Conservation (phyloP, 1,140 invertebrate genomes). For the Laupala kohalensis region DNA sequence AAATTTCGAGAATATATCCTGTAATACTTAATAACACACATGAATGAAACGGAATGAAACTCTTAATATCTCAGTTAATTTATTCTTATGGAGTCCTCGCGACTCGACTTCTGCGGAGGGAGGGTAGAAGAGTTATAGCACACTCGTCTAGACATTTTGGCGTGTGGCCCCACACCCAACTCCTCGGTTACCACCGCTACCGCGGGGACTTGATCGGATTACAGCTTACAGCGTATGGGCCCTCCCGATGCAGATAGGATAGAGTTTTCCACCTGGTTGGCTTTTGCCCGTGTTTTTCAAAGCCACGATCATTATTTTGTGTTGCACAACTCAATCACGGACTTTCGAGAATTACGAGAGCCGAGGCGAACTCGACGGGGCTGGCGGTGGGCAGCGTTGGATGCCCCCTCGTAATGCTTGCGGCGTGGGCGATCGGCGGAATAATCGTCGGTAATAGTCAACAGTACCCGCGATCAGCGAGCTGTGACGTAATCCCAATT, state of each 20-base stretch:
- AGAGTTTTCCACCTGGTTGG: constrained; percentile 8
- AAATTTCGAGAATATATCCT: too few relatives aligned
- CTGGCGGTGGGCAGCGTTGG: too few relatives aligned
- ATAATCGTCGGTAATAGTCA: neutral
- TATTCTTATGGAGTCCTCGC: too few relatives aligned
- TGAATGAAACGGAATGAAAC: too few relatives aligned
- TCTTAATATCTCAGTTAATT: too few relatives aligned
- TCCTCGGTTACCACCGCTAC: too few relatives aligned
- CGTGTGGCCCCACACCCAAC: too few relatives aligned
- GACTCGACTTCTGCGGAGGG: too few relatives aligned
- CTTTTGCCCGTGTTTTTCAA: constrained; percentile 12
- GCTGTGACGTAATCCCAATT: neutral
- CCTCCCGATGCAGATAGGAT: neutral
- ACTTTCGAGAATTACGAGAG: neutral
- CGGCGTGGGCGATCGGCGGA: neutral
- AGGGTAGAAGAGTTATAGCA: too few relatives aligned
- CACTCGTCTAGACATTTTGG: too few relatives aligned
- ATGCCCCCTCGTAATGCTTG: neutral
- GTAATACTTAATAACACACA: too few relatives aligned
- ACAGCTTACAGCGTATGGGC: neutral
- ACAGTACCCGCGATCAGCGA: neutral
- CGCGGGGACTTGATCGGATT: constrained; percentile 5
- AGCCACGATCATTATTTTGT: constrained; percentile 12
- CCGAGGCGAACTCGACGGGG: too few relatives aligned
- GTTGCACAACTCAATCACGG: constrained; percentile 11